A percentile compares a stretch with the other conserved stretches of the same genome.
Evolutionary conservation across 2,797 vertebrate species (phyloP).

Genomic region (Sebastolobus altivelis): DNA sequence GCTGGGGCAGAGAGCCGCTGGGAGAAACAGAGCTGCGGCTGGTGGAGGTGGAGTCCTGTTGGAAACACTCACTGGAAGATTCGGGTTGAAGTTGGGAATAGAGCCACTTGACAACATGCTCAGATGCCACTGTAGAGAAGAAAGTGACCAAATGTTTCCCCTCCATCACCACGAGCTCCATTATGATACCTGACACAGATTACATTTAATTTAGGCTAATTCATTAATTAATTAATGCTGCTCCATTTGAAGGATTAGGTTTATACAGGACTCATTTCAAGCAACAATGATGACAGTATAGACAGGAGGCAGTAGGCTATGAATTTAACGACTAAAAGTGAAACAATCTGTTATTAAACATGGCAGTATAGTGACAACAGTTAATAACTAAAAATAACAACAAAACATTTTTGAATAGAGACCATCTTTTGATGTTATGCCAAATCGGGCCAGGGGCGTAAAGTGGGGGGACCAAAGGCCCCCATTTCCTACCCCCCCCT

Average conservation of each 20-base stretch:
- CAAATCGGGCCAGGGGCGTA: neutral
- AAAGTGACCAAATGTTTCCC: neutral
- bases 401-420: neutral
- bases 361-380: neutral
- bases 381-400: neutral
- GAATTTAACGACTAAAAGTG: neutral
- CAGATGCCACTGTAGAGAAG: neutral
- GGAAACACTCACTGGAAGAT: slow-evolving; percentile 1
- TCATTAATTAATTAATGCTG: neutral
- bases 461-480: neutral
- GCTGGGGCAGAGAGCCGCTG: slow-evolving; percentile 20
- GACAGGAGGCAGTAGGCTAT: neutral
- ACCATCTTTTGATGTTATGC: neutral
- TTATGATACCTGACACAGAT: neutral
- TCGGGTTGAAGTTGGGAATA: slow-evolving; percentile 1
- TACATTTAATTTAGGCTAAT: neutral
- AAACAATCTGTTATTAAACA: neutral
- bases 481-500: too few relatives aligned
- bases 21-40: slow-evolving; percentile 11
- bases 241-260: neutral
- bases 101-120: slow-evolving; percentile 1
- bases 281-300: neutral
- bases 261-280: neutral
- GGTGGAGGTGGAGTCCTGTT: neutral
- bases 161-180: neutral